phyloP scores from a whole-genome alignment of 1,140 invertebrate genomes.

The Calliopsis andreniformis region DNA sequence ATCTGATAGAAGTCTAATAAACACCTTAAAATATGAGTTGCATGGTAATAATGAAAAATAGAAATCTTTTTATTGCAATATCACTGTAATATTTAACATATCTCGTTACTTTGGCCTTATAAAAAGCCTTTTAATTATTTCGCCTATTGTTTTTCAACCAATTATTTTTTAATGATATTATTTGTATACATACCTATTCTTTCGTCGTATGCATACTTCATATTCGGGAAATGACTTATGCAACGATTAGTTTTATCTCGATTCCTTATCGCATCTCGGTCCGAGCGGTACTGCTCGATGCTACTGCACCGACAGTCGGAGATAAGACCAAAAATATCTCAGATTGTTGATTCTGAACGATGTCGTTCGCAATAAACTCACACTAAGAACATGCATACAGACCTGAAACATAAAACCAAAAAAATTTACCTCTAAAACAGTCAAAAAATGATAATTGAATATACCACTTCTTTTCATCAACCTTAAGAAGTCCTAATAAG shows the following conservation, averaged over 20 bases:
- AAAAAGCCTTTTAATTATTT: too few relatives aligned
- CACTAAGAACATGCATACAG: background rate
- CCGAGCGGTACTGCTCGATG: background rate
- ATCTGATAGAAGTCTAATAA: too few relatives aligned
- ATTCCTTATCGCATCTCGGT: conserved; percentile 4
- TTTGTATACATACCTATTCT: background rate
- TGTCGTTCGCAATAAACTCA: background rate
- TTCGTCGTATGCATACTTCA: too few relatives aligned
- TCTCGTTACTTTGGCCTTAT: too few relatives aligned
- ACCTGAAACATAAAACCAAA: background rate
- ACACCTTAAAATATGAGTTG: too few relatives aligned
- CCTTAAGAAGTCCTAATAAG: too few relatives aligned
- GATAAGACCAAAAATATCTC: conserved; percentile 1
- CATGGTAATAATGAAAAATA: too few relatives aligned
- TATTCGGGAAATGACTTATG: background rate
- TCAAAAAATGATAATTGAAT: too few relatives aligned
- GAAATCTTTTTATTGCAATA: too few relatives aligned
- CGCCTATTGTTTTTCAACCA: background rate
- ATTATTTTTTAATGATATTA: background rate
- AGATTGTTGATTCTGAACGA: background rate
- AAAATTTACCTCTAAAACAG: background rate
- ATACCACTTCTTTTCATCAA: too few relatives aligned
- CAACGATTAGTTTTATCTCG: conserved; percentile 2
- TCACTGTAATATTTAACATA: too few relatives aligned
- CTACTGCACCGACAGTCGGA: background rate